Conservation (phyloP, 1,140 invertebrate species). For the Kradibia gibbosae region DNA sequence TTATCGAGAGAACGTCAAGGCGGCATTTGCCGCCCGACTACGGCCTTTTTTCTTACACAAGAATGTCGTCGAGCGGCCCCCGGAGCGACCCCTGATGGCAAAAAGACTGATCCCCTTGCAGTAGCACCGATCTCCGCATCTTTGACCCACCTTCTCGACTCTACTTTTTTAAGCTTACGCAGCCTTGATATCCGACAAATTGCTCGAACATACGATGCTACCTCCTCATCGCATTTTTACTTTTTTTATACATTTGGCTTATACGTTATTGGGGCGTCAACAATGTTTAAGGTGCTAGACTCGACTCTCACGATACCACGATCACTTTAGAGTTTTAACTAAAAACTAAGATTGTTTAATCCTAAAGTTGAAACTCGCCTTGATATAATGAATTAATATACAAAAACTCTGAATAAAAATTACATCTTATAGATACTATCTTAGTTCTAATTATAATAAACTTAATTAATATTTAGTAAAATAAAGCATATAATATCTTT, state of each 20-base stretch:
- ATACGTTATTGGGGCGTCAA: neutral
- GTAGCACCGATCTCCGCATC: conserved; percentile 15
- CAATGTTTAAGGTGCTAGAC: neutral
- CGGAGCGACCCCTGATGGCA: neutral
- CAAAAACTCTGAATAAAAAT: too few species aligned
- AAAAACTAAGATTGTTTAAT: too few species aligned
- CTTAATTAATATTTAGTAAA: too few species aligned
- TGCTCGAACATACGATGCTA: neutral
- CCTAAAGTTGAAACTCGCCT: too few species aligned
- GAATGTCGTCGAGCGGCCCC: conserved; percentile 22
- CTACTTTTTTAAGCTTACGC: conserved; percentile 21
- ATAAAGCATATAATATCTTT: too few species aligned
- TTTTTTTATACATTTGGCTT: neutral
- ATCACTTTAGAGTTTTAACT: too few species aligned
- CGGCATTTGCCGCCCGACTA: neutral
- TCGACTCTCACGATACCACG: too few species aligned
- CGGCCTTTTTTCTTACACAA: neutral
- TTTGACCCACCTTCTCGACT: conserved; percentile 3
- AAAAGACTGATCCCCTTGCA: neutral
- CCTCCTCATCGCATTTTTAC: neutral
- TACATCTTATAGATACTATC: too few species aligned
- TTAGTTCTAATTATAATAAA: too few species aligned
- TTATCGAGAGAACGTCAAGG: conserved; percentile 38
- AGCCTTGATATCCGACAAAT: conserved; percentile 4
- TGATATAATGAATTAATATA: too few species aligned